A percentile compares a stretch with the other conserved stretches of the same genome.
Conservation (phyloP, 2,888 invertebrate genomes). For the Phortica magna region DNA sequence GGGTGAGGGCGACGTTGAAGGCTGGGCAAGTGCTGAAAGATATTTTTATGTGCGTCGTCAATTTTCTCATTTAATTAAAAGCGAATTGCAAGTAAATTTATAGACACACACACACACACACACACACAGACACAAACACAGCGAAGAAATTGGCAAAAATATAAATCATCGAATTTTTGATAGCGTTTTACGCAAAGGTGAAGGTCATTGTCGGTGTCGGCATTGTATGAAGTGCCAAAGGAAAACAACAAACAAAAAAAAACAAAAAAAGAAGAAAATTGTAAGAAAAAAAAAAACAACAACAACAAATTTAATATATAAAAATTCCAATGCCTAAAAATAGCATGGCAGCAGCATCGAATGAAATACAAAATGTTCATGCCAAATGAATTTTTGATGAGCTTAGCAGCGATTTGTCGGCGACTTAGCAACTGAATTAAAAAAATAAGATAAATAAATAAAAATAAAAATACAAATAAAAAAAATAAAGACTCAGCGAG, state of each 20-base stretch:
- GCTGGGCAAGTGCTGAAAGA: too few species aligned
- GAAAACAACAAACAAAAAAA: background rate
- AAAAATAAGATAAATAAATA: slow-evolving; percentile 47
- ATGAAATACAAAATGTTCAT: background rate
- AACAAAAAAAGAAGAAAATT: background rate
- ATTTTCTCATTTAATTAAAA: too few species aligned
- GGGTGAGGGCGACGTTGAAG: too few species aligned
- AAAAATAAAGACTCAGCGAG: background rate
- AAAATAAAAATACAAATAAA: background rate
- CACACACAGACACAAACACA: background rate
- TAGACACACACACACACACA: too few species aligned
- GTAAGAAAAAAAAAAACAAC: background rate
- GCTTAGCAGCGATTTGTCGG: slow-evolving; percentile 61
- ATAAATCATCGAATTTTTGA: too few species aligned
- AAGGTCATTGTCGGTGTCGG: slow-evolving; percentile 49
- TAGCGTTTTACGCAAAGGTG: slow-evolving; percentile 56
- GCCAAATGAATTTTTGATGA: slow-evolving; percentile 58
- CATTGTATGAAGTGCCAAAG: background rate
- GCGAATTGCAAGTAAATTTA: too few species aligned
- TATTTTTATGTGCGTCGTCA: too few species aligned
- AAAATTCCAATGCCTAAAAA: background rate
- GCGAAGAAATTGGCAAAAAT: too few species aligned
- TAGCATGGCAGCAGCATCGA: background rate
- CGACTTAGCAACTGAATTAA: slow-evolving; percentile 54
- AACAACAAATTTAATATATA: background rate